Percentiles rank a stretch among this genome's conserved stretches.
These are phyloP conservation scores for Peribatodes rhomboidaria DNA, from an alignment of 2,888 invertebrate genomes.

Conservation along the genomic window DNA sequence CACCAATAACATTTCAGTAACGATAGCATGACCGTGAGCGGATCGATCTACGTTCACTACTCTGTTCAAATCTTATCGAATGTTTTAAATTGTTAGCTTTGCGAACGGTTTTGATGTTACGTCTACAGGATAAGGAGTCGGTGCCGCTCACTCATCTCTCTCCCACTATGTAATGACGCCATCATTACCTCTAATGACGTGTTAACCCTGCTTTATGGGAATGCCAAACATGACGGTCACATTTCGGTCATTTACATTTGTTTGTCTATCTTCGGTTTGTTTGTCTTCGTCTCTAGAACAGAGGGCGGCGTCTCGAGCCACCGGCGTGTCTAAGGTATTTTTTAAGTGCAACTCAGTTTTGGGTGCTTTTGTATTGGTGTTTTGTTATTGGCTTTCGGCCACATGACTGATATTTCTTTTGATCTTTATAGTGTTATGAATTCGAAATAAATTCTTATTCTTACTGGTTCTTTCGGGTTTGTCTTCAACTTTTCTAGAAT, in stretches of 20 bases:
- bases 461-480: background rate
- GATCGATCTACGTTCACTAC: background rate
- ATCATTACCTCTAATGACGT: slow-evolving; percentile 87
- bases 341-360: slow-evolving; percentile 74
- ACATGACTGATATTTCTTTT: slow-evolving; percentile 14
- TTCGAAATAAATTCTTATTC: background rate
- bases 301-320: slow-evolving; percentile 83
- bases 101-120: background rate
- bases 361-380: slow-evolving; percentile 66
- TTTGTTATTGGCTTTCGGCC: slow-evolving; percentile 24
- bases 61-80: background rate
- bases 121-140: background rate
- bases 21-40: background rate
- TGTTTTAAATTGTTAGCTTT: background rate
- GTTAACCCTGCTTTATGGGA: slow-evolving; percentile 86
- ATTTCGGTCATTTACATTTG: slow-evolving; percentile 87
- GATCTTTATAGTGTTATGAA: background rate
- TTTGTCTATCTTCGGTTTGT: slow-evolving; percentile 84
- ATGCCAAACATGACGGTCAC: slow-evolving; percentile 86
- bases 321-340: slow-evolving; percentile 72
- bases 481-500: background rate
- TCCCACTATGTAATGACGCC: slow-evolving; percentile 82
- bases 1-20: background rate
- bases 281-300: slow-evolving; percentile 84
- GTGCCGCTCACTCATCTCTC: slow-evolving; percentile 43